Base-by-base conservation (phyloP, 2,113 vertebrate genomes). In the Pygoscelis antarcticus region DNA sequence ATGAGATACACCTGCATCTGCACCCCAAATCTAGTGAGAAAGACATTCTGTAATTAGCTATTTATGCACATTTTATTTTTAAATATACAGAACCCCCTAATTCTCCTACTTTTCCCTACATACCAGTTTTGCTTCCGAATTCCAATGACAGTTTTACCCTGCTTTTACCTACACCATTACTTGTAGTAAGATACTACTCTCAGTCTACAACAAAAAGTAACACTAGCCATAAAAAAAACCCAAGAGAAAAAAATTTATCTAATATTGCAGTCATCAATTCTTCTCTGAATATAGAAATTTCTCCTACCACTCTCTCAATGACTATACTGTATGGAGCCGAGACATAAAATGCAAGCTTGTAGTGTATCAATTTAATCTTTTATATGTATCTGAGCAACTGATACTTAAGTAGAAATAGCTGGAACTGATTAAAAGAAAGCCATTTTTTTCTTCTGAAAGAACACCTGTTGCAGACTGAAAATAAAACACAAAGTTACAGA, bases 21-120 rank as follows among this genome's bases (percentile, higher is more conserved):
- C 98, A 82, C 99, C 98, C 99, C 99, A 99, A 32, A 99, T 99
- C 99, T 99, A 82, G 20, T 4, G 47, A 91, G 57, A 95, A 74
- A 10, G 1, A 66, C 29, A 85, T 21, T 32, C 29, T 77, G 21
- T 9, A n/a, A 72, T 80, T 52, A 96, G 51, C 38, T 44, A 8
- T 13, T 66, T 6, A 21, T 32, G 11, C 19, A 58, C 5, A 8
- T 55, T 77, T 57, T 27, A 30, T 29, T 79, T 83, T 64, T 57
- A 60, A 55, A 64, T 30, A 83, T 10, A 65, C 8, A 70, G 38
- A 86, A 83, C 3, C 7, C n/a, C 21, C 14, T 22, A 40, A 44
- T 55, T 89, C 51, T 76, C 74, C 47, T 61, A 12, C 13, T 70
- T 40, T 18, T 75, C 49, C 60, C 61, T 52, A n/a, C 5, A 2